A percentile compares a stretch with the other conserved stretches of the same genome.
phyloP scores from a whole-genome alignment of 2,888 invertebrate species.

The Drosophila birchii region DNA sequence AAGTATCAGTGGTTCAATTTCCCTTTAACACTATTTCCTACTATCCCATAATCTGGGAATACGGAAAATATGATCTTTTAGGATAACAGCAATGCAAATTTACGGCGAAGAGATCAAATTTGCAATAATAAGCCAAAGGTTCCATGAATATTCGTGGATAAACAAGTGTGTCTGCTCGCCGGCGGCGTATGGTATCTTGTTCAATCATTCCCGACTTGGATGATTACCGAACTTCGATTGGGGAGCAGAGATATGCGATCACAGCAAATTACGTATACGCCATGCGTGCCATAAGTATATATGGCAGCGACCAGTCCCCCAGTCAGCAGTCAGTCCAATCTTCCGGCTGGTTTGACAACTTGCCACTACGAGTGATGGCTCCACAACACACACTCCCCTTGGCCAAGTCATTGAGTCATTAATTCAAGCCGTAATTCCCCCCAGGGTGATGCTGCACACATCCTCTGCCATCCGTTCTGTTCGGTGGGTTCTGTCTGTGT shows the following conservation, averaged over 20 bases:
- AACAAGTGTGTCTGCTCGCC: neutral
- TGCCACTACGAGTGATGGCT: constrained; percentile 7
- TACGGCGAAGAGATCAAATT: neutral
- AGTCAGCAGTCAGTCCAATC: neutral
- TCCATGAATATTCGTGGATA: constrained; percentile 4
- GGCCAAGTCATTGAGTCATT: constrained; percentile 6
- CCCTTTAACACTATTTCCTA: neutral
- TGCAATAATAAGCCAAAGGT: neutral
- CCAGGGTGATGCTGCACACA: constrained; percentile 9
- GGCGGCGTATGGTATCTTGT: neutral
- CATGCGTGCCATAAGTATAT: constrained; percentile 1
- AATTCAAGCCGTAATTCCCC: constrained; percentile 7
- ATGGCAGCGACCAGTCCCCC: constrained; percentile 9
- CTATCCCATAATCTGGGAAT: neutral
- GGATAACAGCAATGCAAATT: neutral
- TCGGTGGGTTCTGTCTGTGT: constrained; percentile 2
- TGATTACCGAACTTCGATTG: constrained; percentile 1
- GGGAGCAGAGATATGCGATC: constrained; percentile 7
- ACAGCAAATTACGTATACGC: constrained; percentile 14
- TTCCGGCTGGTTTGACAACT: constrained; percentile 18
- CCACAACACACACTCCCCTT: constrained; percentile 3
- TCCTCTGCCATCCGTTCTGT: neutral
- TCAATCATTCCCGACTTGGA: neutral
- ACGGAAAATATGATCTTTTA: neutral
- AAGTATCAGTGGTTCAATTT: neutral